These are phyloP conservation scores for Epizoanthus fatuus DNA, from an alignment of 92 coral and sea anemone genomes.

Conservation along the genomic window DNA sequence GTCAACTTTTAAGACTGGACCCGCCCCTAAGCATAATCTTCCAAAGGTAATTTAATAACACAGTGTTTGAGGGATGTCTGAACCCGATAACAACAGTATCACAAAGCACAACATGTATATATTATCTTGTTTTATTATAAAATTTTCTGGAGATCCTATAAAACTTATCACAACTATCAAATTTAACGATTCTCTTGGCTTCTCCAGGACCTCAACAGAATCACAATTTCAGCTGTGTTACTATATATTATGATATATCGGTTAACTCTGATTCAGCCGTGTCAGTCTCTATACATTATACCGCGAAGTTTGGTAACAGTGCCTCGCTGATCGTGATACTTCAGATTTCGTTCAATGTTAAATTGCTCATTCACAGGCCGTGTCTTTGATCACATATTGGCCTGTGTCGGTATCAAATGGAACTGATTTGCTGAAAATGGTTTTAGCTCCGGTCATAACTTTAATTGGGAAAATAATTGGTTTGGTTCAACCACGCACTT, in stretches of 20 bases:
- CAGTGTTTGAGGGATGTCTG: no score
- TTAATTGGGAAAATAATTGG: no score
- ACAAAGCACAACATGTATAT: no score
- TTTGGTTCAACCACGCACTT: no score
- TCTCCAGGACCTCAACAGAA: constrained; percentile 31
- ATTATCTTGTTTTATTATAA: constrained; percentile 22
- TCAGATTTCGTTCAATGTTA: neutral
- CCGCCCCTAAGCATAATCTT: no score
- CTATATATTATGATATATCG: constrained; percentile 15
- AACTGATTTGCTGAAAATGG: no score
- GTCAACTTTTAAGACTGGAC: no score
- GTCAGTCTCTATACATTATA: neutral
- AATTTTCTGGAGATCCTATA: constrained; percentile 26
- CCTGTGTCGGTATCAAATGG: no score
- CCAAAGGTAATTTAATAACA: no score
- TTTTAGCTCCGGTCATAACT: no score
- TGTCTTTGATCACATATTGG: neutral
- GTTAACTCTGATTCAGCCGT: constrained; percentile 6
- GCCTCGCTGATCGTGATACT: neutral
- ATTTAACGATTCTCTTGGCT: neutral
- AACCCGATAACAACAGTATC: no score
- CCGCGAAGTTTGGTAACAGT: neutral
- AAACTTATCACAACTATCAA: neutral
- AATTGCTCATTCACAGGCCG: neutral
- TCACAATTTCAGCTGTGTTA: constrained; percentile 11